phyloP scores from a whole-genome alignment of 2,888 invertebrate species.

The Ectemnius lituratus region DNA sequence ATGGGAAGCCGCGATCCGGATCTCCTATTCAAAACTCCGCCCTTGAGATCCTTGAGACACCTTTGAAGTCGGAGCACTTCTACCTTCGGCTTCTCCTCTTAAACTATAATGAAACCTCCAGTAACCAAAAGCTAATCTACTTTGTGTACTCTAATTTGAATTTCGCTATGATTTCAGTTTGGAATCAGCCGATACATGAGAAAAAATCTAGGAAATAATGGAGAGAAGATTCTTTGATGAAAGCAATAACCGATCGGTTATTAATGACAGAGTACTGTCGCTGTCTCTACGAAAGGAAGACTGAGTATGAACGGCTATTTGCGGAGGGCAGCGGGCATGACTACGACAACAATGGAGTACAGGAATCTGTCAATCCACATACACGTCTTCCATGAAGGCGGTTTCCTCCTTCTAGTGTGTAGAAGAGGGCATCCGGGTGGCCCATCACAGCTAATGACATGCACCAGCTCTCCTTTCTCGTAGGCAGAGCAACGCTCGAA shows the following conservation, averaged over 20 bases:
- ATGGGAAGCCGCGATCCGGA: constrained; percentile 61
- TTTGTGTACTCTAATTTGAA: too few relatives aligned
- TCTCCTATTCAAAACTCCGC: constrained; percentile 65
- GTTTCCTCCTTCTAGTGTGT: constrained; percentile 66
- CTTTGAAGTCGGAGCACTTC: constrained; percentile 49
- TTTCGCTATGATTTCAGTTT: too few relatives aligned
- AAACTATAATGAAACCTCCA: constrained; percentile 49
- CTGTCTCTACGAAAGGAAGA: constrained; percentile 45
- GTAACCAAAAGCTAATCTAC: not conserved
- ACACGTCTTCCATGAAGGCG: constrained; percentile 73
- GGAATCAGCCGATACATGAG: not conserved
- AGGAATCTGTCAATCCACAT: constrained; percentile 76
- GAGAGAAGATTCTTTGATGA: not conserved
- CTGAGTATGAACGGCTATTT: constrained; percentile 55
- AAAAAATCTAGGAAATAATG: not conserved
- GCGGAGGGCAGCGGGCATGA: constrained; percentile 73
- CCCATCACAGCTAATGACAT: constrained; percentile 75
- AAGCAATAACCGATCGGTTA: constrained; percentile 6
- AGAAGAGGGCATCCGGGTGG: constrained; percentile 69
- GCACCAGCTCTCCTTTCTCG: constrained; percentile 69
- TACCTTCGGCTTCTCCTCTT: constrained; percentile 33
- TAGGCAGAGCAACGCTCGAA: constrained; percentile 46
- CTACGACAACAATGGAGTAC: constrained; percentile 72
- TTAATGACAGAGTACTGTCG: constrained; percentile 21
- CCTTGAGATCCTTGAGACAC: constrained; percentile 65